Evolutionary conservation across 1,140 invertebrate genomes (phyloP).

Genomic region (Nylanderia fulva): DNA sequence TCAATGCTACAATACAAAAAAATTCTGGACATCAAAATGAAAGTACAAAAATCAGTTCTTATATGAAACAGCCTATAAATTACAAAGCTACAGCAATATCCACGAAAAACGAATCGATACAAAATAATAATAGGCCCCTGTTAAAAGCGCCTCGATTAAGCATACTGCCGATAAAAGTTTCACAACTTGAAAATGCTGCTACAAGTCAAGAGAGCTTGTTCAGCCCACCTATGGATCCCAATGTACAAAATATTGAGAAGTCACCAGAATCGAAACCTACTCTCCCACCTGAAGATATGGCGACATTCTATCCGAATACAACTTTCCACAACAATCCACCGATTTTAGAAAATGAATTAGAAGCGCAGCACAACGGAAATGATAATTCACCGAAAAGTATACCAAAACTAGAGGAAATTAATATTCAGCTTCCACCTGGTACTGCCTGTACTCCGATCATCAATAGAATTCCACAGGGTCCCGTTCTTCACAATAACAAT

Average conservation of each 20-base stretch:
- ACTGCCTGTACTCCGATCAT: background rate
- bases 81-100: constrained; percentile 50
- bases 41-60: background rate
- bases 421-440: background rate
- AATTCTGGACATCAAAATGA: constrained; percentile 37
- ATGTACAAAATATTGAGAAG: constrained; percentile 53
- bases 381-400: background rate
- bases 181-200: constrained; percentile 6
- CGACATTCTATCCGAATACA: constrained; percentile 8
- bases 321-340: constrained; percentile 39
- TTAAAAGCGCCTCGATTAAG: constrained; percentile 74
- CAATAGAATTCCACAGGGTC: too few species aligned
- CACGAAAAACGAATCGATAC: constrained; percentile 36
- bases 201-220: constrained; percentile 54
- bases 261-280: constrained; percentile 24
- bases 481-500: too few species aligned
- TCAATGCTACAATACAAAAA: background rate
- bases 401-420: too few species aligned
- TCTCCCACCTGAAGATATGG: constrained; percentile 9
- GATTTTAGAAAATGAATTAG: constrained; percentile 59
- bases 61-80: constrained; percentile 11
- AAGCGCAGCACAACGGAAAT: background rate
- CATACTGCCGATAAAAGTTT: background rate
- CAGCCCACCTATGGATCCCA: background rate
- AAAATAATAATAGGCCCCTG: constrained; percentile 72